phyloP scores from a whole-genome alignment of 1,140 invertebrate genomes.

The Pentalonia nigronervosa region DNA sequence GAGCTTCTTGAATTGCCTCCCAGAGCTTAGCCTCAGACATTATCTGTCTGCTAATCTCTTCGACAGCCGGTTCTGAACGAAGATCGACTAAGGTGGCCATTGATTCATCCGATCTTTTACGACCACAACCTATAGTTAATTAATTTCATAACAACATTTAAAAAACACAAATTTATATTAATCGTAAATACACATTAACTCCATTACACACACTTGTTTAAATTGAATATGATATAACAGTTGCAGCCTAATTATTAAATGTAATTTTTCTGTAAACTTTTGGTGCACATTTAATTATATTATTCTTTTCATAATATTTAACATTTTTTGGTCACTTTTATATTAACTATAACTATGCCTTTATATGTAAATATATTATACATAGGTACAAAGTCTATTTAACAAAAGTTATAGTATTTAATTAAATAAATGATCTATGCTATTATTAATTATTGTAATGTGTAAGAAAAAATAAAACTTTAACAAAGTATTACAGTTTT shows the following conservation, averaged over 20 bases:
- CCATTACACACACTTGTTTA: background rate
- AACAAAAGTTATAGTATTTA: too few species aligned
- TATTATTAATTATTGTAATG: too few species aligned
- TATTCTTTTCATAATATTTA: background rate
- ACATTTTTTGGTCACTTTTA: background rate
- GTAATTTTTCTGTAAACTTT: too few species aligned
- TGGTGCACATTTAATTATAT: background rate
- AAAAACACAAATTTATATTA: background rate
- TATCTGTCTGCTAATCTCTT: slow-evolving; percentile 77
- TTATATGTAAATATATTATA: background rate
- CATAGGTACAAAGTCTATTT: background rate
- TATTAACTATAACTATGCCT: background rate
- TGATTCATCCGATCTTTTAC: slow-evolving; percentile 72
- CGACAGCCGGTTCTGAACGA: slow-evolving; percentile 73
- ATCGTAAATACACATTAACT: background rate
- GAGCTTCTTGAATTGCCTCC: slow-evolving; percentile 79
- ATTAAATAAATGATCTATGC: too few species aligned
- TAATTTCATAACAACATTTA: background rate
- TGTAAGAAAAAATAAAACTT: too few species aligned
- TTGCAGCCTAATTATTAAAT: background rate
- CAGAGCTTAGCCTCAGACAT: slow-evolving; percentile 78
- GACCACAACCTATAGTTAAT: slow-evolving; percentile 70
- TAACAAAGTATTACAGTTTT: too few species aligned
- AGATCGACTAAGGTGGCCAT: slow-evolving; percentile 71
- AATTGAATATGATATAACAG: background rate